Evolutionary conservation across 2,888 invertebrate genomes (phyloP).

Genomic region (Brachynemurus nebulosus): DNA sequence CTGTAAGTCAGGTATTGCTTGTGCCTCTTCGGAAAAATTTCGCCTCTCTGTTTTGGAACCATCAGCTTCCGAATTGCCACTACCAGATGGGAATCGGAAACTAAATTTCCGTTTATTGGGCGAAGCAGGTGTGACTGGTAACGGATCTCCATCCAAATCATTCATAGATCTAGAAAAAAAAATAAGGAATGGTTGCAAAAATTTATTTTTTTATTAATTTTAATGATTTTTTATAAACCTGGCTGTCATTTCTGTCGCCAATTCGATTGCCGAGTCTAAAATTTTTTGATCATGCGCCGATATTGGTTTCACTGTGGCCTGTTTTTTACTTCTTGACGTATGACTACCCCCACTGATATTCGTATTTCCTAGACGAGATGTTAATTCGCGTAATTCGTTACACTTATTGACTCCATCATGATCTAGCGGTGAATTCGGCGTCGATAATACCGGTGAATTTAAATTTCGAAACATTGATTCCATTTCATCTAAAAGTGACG

Average conservation of each 20-base stretch:
- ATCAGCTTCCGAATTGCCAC: constrained; percentile 30
- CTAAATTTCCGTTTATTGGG: constrained; percentile 69
- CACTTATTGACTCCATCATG: constrained; percentile 47
- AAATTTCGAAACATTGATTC: constrained; percentile 69
- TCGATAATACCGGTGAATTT: constrained; percentile 28
- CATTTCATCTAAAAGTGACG: constrained; percentile 81
- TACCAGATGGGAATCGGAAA: constrained; percentile 47
- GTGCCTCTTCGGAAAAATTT: constrained; percentile 82
- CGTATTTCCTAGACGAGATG: constrained; percentile 28
- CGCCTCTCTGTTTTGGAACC: constrained; percentile 56
- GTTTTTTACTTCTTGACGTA: constrained; percentile 21
- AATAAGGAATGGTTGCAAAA: background rate
- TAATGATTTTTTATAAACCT: constrained; percentile 35
- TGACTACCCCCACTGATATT: constrained; percentile 27
- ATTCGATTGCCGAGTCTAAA: constrained; percentile 80
- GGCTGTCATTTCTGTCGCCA: constrained; percentile 82
- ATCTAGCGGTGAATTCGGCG: constrained; percentile 24
- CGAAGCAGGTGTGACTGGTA: constrained; percentile 41
- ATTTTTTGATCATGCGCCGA: constrained; percentile 86
- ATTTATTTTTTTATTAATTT: background rate
- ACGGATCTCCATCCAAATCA: constrained; percentile 37
- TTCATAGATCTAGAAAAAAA: constrained; percentile 45
- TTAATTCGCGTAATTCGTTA: constrained; percentile 54
- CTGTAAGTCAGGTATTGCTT: constrained; percentile 76
- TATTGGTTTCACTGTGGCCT: constrained; percentile 69